Evolutionary conservation across 2,797 vertebrate species (phyloP).

Genomic region (Tapirus indicus): DNA sequence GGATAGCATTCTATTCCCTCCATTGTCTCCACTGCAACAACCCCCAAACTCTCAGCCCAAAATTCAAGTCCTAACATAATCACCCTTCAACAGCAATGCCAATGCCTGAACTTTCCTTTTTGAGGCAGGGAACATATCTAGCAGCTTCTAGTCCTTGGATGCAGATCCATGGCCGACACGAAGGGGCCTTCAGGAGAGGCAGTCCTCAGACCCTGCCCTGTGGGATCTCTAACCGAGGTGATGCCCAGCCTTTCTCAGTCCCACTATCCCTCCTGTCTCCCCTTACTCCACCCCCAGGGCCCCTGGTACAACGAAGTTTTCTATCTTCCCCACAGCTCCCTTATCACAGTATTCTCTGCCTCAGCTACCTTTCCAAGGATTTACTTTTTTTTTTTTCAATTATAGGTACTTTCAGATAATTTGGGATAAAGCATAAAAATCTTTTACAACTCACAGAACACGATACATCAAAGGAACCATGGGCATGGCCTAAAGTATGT

Average conservation of each 20-base stretch:
- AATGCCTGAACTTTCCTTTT: background rate
- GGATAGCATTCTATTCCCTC: too few species aligned
- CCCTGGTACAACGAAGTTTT: fast-evolving
- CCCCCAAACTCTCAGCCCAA: background rate
- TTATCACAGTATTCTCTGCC: background rate
- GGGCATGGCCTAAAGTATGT: background rate
- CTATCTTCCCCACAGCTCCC: background rate
- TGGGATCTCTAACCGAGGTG: background rate
- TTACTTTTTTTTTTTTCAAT: background rate
- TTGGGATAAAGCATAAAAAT: background rate
- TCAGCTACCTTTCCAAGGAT: background rate
- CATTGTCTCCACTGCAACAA: background rate
- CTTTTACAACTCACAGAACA: background rate
- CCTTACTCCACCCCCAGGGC: background rate
- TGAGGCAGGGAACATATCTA: background rate
- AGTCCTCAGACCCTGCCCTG: fast-evolving
- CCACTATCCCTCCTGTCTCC: background rate
- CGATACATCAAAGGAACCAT: background rate
- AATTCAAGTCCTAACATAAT: background rate
- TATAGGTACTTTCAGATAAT: background rate
- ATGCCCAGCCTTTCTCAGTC: background rate
- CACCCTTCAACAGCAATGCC: background rate
- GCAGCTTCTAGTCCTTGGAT: background rate
- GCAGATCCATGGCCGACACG: fast-evolving
- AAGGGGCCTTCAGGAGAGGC: background rate